Percentiles rank a stretch among this genome's conserved stretches.
These are phyloP conservation scores for Synergus umbraculus DNA, from an alignment of 2,888 invertebrate species.

Conservation along the genomic window DNA sequence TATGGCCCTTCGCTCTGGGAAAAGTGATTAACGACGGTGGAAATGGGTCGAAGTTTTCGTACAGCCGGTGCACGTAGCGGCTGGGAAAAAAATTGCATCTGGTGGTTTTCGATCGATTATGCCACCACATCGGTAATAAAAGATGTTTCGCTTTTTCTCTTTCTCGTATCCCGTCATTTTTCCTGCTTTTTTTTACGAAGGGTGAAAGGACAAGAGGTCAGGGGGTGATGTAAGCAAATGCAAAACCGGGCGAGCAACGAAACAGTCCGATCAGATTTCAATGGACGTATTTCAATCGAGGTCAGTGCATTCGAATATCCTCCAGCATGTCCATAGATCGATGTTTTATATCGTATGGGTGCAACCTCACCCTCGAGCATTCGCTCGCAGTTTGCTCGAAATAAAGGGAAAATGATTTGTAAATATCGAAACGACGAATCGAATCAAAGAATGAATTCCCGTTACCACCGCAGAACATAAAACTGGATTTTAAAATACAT, in stretches of 20 bases:
- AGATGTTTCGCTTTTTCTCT: slow-evolving; percentile 9
- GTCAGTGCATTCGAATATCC: slow-evolving; percentile 60
- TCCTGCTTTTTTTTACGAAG: slow-evolving; percentile 22
- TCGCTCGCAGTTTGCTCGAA: slow-evolving; percentile 20
- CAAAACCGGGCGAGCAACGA: slow-evolving; percentile 43
- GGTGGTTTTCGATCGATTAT: slow-evolving; percentile 51
- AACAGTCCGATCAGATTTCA: slow-evolving; percentile 63
- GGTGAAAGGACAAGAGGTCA: slow-evolving; percentile 35
- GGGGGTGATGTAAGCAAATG: slow-evolving; percentile 44
- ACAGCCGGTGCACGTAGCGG: slow-evolving; percentile 61
- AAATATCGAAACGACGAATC: slow-evolving; percentile 13
- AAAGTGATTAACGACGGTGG: slow-evolving; percentile 66
- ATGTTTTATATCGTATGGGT: slow-evolving; percentile 19
- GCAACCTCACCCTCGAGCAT: not conserved
- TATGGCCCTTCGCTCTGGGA: slow-evolving; percentile 31
- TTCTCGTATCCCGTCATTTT: slow-evolving; percentile 6
- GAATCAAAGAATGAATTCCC: not conserved
- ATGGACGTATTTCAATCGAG: slow-evolving; percentile 61
- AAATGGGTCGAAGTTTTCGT: slow-evolving; percentile 62
- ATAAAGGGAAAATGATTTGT: slow-evolving; percentile 33
- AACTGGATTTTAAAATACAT: slow-evolving; percentile 27
- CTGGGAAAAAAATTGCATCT: slow-evolving; percentile 47
- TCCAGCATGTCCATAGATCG: slow-evolving; percentile 14
- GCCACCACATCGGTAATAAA: slow-evolving; percentile 30
- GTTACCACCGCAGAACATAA: slow-evolving; percentile 12